These are phyloP conservation scores for Megamerina dolium DNA, from an alignment of 2,888 invertebrate species.

Conservation along the genomic window DNA sequence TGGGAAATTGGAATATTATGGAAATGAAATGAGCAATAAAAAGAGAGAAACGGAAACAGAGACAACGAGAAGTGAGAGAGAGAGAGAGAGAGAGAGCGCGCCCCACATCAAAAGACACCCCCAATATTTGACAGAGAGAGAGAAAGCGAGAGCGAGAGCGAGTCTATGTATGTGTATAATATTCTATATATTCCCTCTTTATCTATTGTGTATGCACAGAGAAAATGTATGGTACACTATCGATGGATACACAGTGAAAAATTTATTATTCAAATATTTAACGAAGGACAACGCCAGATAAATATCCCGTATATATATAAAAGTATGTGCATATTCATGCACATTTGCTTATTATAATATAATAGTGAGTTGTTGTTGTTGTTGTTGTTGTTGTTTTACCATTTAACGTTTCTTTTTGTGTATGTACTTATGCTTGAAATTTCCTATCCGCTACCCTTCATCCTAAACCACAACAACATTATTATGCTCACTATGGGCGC, in stretches of 20 bases:
- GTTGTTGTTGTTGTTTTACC: constrained; percentile 1
- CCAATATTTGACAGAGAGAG: no score
- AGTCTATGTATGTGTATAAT: no score
- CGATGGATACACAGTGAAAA: constrained; percentile 12
- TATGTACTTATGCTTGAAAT: no score
- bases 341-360: not conserved
- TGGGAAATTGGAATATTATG: no score
- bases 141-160: not conserved
- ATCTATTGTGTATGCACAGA: no score
- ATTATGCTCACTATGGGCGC: no score
- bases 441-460: no score
- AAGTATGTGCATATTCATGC: not conserved
- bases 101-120: not conserved
- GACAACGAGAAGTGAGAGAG: not conserved
- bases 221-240: no score
- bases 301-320: not conserved
- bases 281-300: constrained; percentile 9
- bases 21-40: no score
- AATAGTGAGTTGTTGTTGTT: no score
- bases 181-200: no score
- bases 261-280: constrained; percentile 10
- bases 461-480: no score
- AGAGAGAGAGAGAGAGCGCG: not conserved
- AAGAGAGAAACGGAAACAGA: not conserved
- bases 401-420: constrained; percentile 13